A percentile compares a stretch with the other conserved stretches of the same genome.
Evolutionary conservation across 2,888 invertebrate species (phyloP).

Genomic region (Graphium colonna): DNA sequence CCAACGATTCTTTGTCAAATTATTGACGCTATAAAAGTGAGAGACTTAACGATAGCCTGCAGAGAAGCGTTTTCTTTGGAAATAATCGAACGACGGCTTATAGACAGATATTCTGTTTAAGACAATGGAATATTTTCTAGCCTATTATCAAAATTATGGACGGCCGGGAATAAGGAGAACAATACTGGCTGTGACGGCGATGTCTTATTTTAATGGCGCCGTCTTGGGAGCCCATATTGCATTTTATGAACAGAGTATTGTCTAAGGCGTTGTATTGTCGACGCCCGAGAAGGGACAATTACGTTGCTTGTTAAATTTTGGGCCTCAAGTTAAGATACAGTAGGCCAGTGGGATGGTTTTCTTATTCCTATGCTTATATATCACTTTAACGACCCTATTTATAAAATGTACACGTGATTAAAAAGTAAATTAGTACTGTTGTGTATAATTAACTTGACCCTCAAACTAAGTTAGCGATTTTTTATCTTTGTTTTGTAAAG

Average conservation of each 20-base stretch:
- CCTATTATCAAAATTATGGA: constrained; percentile 77
- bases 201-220: constrained; percentile 70
- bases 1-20: constrained; percentile 47
- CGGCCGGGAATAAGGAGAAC: constrained; percentile 50
- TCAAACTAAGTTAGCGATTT: no score
- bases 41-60: constrained; percentile 29
- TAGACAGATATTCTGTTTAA: constrained; percentile 58
- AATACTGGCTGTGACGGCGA: constrained; percentile 46
- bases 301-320: constrained; percentile 34
- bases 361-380: constrained; percentile 11
- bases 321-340: constrained; percentile 27
- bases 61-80: constrained; percentile 31
- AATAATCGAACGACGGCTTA: constrained; percentile 66
- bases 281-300: constrained; percentile 36
- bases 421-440: background rate
- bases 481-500: no score
- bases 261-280: constrained; percentile 48
- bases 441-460: no score
- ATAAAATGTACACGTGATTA: background rate
- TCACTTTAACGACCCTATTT: background rate
- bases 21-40: constrained; percentile 55
- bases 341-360: constrained; percentile 18
- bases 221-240: constrained; percentile 56
- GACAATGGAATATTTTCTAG: constrained; percentile 77
- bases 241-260: constrained; percentile 59